Evolutionary conservation across 2,888 invertebrate genomes (phyloP), one percentile per base, ranked within the genome.

Genomic region (Pachycephus smyrnensis): DNA sequence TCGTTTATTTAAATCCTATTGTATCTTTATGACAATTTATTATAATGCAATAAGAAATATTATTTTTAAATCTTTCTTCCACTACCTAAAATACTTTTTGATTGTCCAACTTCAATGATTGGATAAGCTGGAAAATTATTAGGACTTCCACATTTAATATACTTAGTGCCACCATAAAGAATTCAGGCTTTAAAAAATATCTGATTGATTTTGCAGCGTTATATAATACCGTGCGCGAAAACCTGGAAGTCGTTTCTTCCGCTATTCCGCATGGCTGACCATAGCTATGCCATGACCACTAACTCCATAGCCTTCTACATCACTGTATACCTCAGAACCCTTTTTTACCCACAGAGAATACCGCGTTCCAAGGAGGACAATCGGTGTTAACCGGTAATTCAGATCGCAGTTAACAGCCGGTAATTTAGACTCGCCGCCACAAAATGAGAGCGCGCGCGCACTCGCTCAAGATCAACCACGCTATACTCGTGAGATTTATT

Each of bases 191-290:
- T 55, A 23, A 9, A 55, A 23, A 55, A 55, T 23, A 23, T 55
- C 9, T 23, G 23, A 55, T 55, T 23, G 55, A 55, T 55, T 9
- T 9, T 23, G 23, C 9, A 55, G 23, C 9, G 23, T 23, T 23
- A 23, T 31, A 71, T 36, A 33, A 30, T 75, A 30, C 32, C 80
- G 80, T 84, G 81, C 81, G 83, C 73, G 84, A 85, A 87, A 87
- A 87, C 82, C 82, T 86, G 84, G 80, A 86, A 84, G 85, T 85
- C 79, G 81, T 84, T 86, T 81, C 82, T 80, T 84, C 82, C 81
- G 82, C 80, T 78, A 87, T 88, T 87, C 85, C 87, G 87, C 87
- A 86, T 88, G 88, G 88, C 86, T 88, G 89, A 85, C 84, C 89
- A 88, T 86, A 86, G 86, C 86, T 86, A 85, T 87, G 87, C 84